Conservation (phyloP, 2,113 vertebrate species). For the Scortum barcoo region DNA sequence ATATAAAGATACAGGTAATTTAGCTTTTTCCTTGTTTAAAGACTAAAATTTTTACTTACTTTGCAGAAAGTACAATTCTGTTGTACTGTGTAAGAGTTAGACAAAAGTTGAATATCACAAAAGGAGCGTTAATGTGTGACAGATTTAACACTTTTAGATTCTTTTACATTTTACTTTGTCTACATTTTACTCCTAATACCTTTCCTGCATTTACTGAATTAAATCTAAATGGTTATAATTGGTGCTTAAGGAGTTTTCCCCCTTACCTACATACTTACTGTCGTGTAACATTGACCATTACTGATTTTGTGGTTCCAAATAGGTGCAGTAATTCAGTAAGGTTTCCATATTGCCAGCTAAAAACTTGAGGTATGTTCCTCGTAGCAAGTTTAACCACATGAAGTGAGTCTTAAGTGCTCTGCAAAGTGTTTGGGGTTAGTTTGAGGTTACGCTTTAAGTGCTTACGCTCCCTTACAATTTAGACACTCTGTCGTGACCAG, state of each 20-base stretch:
- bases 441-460: slow-evolving; percentile 41
- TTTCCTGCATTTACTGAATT: not conserved
- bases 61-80: not conserved
- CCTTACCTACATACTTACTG: not conserved
- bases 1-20: not conserved
- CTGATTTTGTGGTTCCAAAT: slow-evolving; percentile 16
- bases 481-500: slow-evolving; percentile 12
- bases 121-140: too few relatives aligned
- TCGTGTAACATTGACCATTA: not conserved
- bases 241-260: not conserved
- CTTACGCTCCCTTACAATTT: slow-evolving; percentile 35
- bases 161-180: not conserved
- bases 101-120: not conserved
- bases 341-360: not conserved
- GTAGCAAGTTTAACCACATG: slow-evolving; percentile 40
- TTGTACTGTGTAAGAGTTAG: not conserved
- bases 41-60: not conserved
- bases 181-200: not conserved
- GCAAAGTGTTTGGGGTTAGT: slow-evolving; percentile 52
- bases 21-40: not conserved
- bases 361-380: slow-evolving; percentile 35
- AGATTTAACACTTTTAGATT: too few relatives aligned
- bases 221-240: not conserved
- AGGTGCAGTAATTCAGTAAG: not conserved
- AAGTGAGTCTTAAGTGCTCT: slow-evolving; percentile 42